Evolutionary conservation across 2,113 vertebrate species (phyloP), one percentile per base, ranked within the genome.

Genomic region (Pao palembangensis): DNA sequence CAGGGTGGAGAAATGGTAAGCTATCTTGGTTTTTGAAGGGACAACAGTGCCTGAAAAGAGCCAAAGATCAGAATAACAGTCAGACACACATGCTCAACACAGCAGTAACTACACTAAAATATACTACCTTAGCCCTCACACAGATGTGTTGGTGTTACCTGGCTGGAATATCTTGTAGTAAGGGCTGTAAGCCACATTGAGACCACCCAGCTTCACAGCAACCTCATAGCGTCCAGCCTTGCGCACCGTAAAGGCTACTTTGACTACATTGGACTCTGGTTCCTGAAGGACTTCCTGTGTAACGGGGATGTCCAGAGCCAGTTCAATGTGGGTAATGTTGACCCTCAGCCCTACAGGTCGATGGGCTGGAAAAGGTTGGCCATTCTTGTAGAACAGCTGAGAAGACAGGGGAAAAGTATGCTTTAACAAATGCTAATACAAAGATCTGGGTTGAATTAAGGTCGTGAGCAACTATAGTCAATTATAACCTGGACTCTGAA

Each of bases 161-260:
- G 97, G 93, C 79, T 98, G 95, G 85, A 99, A 99, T 71, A 94
- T 93, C 83, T 98, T 98, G 86, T 94, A 96, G 87, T 98, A 98
- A 21, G 97, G 97, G 79, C 97, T 99, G 83, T 97, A 96, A 52
- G 95, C 96, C 77, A 99, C 94, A 64, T 96, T 96, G 75, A 97
- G 91, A 52, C 96, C 96, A 19, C 94, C 94, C 0, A 98, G 92
- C 80, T 96, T 99, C 77, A 98, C 92, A 6, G 93, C 93, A 51
- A 99, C 93, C 80, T 98, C 94, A 0, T 99, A 98, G 71, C 96
- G 94, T 53, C 97, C 97, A 20, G 97, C 96, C 83, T 91, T 96
- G 65, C 97, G 93, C 70, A 99, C 97, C 52, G 97, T 98, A 90
- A 99, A 99, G 79, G 95, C 93, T 78, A 96, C 93, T 89, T 98